These are phyloP conservation scores for Tretioscincus oriximinensis DNA, from an alignment of 2,113 vertebrate species.

Conservation along the genomic window DNA sequence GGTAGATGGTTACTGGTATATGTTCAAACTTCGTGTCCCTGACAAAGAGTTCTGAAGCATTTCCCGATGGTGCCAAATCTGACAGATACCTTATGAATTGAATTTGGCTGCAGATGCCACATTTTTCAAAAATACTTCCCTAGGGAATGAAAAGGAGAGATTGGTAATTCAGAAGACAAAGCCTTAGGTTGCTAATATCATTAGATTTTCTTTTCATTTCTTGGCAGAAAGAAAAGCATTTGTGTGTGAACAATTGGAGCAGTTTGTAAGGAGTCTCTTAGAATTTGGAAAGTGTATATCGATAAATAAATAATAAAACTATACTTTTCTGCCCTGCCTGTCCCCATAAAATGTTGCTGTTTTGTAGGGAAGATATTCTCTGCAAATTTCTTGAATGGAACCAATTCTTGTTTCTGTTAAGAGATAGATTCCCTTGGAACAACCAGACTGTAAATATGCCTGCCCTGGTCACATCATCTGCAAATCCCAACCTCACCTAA, in stretches of 20 bases:
- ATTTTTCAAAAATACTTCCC: conserved; percentile 10
- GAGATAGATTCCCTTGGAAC: no score
- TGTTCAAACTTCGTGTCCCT: not conserved
- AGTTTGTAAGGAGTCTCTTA: not conserved
- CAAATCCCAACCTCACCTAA: no score
- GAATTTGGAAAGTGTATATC: not conserved
- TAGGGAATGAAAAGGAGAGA: not conserved
- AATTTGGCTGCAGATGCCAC: not conserved
- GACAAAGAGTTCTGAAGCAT: not conserved
- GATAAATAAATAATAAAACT: no score
- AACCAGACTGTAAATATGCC: no score
- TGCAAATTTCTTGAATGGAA: no score
- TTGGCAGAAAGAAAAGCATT: not conserved
- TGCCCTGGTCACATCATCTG: no score
- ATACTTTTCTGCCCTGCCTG: no score
- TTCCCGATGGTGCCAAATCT: rapidly evolving
- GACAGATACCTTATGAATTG: not conserved
- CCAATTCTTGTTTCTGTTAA: no score
- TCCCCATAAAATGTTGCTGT: no score
- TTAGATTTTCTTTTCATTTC: not conserved
- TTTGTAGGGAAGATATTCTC: no score
- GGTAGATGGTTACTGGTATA: conserved; percentile 19
- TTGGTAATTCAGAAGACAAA: not conserved
- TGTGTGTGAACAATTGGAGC: not conserved
- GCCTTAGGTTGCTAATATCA: not conserved